Conservation (phyloP, 2,888 invertebrate genomes). For the Argynnis bischoffii region DNA sequence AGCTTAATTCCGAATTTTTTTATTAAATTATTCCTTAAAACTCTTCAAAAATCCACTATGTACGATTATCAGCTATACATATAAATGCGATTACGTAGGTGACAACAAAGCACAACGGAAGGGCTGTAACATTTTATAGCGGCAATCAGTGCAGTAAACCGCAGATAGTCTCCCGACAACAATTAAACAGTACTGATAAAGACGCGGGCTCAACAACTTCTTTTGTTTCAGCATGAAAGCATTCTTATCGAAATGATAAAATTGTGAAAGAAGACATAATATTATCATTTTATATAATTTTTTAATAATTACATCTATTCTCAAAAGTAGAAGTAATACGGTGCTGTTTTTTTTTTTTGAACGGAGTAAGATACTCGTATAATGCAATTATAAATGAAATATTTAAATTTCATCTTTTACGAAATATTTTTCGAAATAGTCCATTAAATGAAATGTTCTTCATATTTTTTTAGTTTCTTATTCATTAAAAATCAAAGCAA, state of each 20-base stretch:
- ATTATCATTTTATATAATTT: neutral
- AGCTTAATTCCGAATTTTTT: too few species aligned
- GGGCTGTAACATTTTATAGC: constrained; percentile 71
- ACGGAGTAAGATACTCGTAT: too few species aligned
- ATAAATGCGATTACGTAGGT: constrained; percentile 41
- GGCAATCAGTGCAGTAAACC: constrained; percentile 65
- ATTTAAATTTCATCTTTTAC: too few species aligned
- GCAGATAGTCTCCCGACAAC: constrained; percentile 68
- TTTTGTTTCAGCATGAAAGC: constrained; percentile 23
- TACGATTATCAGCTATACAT: neutral
- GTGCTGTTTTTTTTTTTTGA: too few species aligned
- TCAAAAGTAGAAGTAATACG: too few species aligned
- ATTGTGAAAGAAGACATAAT: neutral
- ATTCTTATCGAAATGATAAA: constrained; percentile 3
- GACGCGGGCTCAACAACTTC: constrained; percentile 40
- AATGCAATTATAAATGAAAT: too few species aligned
- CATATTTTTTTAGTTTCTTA: too few species aligned
- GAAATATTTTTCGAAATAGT: too few species aligned
- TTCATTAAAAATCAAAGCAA: neutral
- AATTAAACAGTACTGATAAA: constrained; percentile 72
- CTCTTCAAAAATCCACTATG: too few species aligned
- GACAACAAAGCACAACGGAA: constrained; percentile 60
- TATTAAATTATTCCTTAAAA: too few species aligned
- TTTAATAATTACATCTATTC: neutral
- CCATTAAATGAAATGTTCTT: too few species aligned